phyloP scores from a whole-genome alignment of 2,888 invertebrate species.

The Selenia dentaria region DNA sequence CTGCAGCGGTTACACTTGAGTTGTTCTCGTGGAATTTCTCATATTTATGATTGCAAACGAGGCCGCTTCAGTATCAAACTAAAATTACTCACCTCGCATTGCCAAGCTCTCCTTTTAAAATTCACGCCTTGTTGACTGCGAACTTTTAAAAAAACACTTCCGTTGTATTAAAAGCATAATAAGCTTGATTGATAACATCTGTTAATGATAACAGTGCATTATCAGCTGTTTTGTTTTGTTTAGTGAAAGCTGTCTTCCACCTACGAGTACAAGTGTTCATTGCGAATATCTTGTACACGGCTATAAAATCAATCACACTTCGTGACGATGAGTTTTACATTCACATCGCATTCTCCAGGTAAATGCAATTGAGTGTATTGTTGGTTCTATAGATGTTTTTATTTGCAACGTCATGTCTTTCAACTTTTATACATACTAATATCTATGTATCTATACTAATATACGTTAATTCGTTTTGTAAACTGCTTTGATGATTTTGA shows the following conservation, averaged over 20 bases:
- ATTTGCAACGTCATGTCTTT: background rate
- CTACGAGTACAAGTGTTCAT: slow-evolving; percentile 7
- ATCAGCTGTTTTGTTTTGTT: background rate
- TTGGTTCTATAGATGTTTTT: background rate
- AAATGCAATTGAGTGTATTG: background rate
- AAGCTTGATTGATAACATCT: background rate
- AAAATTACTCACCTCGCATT: slow-evolving; percentile 18
- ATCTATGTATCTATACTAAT: too few relatives aligned
- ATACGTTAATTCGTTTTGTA: too few relatives aligned
- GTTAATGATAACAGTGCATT: too few relatives aligned
- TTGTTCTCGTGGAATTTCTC: slow-evolving; percentile 61
- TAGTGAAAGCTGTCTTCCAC: slow-evolving; percentile 20
- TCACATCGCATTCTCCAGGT: slow-evolving; percentile 20
- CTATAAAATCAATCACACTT: slow-evolving; percentile 22
- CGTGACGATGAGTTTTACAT: slow-evolving; percentile 19
- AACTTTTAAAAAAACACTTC: slow-evolving; percentile 39
- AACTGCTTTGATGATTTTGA: too few relatives aligned
- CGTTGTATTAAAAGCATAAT: background rate
- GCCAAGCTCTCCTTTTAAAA: slow-evolving; percentile 38
- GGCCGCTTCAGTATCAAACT: slow-evolving; percentile 48
- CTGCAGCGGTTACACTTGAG: slow-evolving; percentile 48
- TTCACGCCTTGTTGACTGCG: slow-evolving; percentile 48
- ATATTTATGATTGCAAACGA: slow-evolving; percentile 51
- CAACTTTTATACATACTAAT: background rate
- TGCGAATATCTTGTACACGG: slow-evolving; percentile 11